Percentiles rank a stretch among this genome's conserved stretches.
Evolutionary conservation across 2,888 invertebrate species (phyloP).

Genomic region (Phania funesta): DNA sequence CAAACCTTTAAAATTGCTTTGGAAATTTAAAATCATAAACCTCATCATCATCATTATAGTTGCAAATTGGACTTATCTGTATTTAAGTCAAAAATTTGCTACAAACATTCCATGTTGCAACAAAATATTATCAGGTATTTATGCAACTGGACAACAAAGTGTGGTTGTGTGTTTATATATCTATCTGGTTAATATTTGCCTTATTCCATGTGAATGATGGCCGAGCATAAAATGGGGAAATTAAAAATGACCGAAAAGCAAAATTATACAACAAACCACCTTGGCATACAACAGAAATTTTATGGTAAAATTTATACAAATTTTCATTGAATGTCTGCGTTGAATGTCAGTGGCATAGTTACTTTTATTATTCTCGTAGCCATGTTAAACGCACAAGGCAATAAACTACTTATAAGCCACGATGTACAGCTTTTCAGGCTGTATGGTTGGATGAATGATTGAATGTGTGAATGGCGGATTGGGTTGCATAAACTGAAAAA

Average conservation of each 20-base stretch:
- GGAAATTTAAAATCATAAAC: neutral
- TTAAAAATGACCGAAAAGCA: slow-evolving; percentile 25
- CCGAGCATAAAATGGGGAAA: slow-evolving; percentile 17
- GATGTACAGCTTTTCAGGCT: neutral
- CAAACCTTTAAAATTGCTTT: neutral
- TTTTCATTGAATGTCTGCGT: neutral
- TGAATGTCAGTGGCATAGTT: no score
- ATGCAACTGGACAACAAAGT: neutral
- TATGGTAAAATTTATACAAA: slow-evolving; percentile 35
- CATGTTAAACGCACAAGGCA: neutral
- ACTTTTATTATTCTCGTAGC: no score
- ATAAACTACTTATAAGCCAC: neutral
- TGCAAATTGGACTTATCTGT: neutral
- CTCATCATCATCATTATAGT: neutral
- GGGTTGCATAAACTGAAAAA: slow-evolving; percentile 33
- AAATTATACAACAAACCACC: slow-evolving; percentile 41
- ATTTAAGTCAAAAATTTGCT: neutral
- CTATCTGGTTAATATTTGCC: slow-evolving; percentile 26
- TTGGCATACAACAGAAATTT: slow-evolving; percentile 33
- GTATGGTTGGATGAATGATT: slow-evolving; percentile 36
- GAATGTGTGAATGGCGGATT: slow-evolving; percentile 29
- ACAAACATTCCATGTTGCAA: neutral
- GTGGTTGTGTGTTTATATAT: slow-evolving; percentile 29
- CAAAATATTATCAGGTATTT: slow-evolving; percentile 15
- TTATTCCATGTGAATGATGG: neutral